Percentiles rank a stretch among this genome's conserved stretches.
Evolutionary conservation across 2,797 vertebrate species (phyloP).

Genomic region (Ibycter americanus): DNA sequence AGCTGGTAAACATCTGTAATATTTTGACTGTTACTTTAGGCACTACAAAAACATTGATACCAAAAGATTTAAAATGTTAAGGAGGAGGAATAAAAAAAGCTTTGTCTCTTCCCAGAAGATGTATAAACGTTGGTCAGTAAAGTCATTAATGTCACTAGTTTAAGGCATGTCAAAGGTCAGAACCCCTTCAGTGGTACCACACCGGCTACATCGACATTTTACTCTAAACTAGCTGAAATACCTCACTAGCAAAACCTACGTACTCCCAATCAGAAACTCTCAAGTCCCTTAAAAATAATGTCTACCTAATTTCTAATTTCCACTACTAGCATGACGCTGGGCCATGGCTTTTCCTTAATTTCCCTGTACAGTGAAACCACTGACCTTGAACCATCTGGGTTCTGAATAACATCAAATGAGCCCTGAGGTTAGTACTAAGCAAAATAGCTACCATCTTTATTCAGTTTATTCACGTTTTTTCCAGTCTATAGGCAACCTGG

Average conservation of each 20-base stretch:
- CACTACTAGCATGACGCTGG: rapidly evolving
- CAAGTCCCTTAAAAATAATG: not conserved
- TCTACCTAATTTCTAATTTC: not conserved
- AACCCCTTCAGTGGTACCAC: no score
- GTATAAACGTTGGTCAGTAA: not conserved
- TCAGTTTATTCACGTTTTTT: not conserved
- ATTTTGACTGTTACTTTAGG: rapidly evolving
- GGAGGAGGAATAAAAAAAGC: not conserved
- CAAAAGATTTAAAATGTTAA: not conserved
- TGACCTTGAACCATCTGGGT: not conserved
- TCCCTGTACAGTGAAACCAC: not conserved
- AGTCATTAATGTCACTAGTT: not conserved
- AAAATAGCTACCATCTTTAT: not conserved
- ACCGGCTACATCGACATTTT: rapidly evolving
- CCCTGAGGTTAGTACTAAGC: not conserved
- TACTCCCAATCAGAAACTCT: not conserved
- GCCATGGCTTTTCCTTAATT: not conserved
- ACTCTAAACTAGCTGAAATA: not conserved
- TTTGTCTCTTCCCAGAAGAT: not conserved
- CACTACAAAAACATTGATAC: rapidly evolving
- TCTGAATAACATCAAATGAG: not conserved
- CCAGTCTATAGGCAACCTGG: not conserved
- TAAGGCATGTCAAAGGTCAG: not conserved
- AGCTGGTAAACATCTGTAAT: not conserved
- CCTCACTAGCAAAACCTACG: not conserved